Percentiles rank a stretch among this genome's conserved stretches.
These are phyloP conservation scores for Pachydiplax longipennis DNA, from an alignment of 2,888 invertebrate species.

Conservation along the genomic window DNA sequence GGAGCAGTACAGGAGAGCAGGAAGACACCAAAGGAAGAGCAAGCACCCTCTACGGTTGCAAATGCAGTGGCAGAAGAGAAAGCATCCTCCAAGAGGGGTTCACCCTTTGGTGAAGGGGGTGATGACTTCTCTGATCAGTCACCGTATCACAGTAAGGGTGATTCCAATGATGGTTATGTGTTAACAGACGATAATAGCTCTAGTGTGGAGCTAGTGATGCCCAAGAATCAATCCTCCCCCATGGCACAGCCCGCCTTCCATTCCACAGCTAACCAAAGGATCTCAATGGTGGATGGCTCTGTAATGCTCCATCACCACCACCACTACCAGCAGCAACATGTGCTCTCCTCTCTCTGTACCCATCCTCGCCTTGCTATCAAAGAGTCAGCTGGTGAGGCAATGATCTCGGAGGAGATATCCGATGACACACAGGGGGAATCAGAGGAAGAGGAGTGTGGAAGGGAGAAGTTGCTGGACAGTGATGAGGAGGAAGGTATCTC, in stretches of 20 bases:
- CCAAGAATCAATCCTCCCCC: constrained; percentile 43
- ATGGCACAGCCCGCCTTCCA: constrained; percentile 41
- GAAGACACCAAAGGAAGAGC: not conserved
- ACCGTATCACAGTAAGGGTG: not conserved
- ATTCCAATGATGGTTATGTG: constrained; percentile 37
- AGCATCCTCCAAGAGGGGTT: not conserved
- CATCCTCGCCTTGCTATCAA: constrained; percentile 48
- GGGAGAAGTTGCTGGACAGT: constrained; percentile 23
- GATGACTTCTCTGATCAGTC: constrained; percentile 26
- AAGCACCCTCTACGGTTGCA: not conserved
- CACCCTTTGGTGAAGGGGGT: not conserved
- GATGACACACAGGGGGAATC: constrained; percentile 52
- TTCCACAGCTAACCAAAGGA: constrained; percentile 46
- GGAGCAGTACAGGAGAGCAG: not conserved
- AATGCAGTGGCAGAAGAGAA: not conserved
- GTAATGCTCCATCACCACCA: constrained; percentile 41
- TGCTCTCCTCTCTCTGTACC: constrained; percentile 13
- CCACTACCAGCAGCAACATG: constrained; percentile 45
- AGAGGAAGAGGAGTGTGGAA: not conserved
- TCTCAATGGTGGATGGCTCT: constrained; percentile 42
- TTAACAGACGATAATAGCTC: constrained; percentile 47
- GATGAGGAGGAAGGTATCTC: constrained; percentile 6
- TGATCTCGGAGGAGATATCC: constrained; percentile 55
- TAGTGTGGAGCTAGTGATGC: constrained; percentile 47
- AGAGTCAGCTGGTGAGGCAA: constrained; percentile 55